These are phyloP conservation scores for Micronycteris hirsuta DNA, from an alignment of 2,113 vertebrate genomes.

Conservation along the genomic window DNA sequence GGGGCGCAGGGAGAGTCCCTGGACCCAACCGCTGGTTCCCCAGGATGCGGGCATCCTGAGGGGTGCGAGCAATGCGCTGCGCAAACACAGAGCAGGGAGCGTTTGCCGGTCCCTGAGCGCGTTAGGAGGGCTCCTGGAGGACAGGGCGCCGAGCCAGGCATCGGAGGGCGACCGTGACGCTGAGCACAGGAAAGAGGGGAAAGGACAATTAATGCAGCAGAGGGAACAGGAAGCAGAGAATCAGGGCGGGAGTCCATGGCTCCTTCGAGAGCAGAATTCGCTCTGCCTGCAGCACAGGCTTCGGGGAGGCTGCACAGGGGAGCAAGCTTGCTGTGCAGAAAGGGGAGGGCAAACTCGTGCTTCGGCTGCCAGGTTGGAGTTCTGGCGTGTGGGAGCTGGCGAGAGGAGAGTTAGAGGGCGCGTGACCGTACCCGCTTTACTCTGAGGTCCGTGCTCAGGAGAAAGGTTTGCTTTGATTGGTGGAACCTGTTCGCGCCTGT, in stretches of 20 bases:
- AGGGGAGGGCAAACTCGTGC: fast-evolving
- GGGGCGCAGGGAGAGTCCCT: background rate
- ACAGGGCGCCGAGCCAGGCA: background rate
- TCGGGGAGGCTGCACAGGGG: too few relatives aligned
- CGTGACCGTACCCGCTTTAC: background rate
- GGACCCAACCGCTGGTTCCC: too few relatives aligned
- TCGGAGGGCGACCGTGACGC: background rate
- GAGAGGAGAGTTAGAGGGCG: too few relatives aligned
- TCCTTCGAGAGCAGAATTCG: fast-evolving
- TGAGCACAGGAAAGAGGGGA: fast-evolving
- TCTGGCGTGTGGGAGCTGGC: background rate
- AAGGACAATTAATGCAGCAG: too few relatives aligned
- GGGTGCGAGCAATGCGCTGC: too few relatives aligned
- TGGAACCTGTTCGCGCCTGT: background rate
- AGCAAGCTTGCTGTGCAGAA: fast-evolving
- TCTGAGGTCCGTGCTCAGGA: background rate
- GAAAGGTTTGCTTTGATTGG: background rate
- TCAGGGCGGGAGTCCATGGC: fast-evolving
- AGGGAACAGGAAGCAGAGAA: background rate
- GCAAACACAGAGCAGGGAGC: background rate
- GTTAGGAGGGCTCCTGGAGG: background rate
- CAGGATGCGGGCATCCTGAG: fast-evolving
- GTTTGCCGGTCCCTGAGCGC: too few relatives aligned
- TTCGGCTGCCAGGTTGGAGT: background rate
- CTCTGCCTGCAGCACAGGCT: too few relatives aligned